Percentiles rank a stretch among this genome's conserved stretches.
Evolutionary conservation across 1,140 invertebrate species (phyloP).

Genomic region (Drosophila subpulchrella): DNA sequence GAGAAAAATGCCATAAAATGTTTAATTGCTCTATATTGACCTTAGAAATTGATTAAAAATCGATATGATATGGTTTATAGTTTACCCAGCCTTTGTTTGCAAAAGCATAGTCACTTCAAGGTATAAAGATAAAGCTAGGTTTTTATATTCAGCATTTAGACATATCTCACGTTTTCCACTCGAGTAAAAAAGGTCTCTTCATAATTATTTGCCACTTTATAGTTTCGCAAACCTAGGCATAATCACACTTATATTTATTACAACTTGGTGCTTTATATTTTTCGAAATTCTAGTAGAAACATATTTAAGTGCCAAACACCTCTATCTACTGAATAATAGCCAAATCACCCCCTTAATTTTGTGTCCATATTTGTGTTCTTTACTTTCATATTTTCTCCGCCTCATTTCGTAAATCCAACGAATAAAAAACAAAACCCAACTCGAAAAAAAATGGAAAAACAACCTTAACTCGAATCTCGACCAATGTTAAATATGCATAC

Average conservation of each 20-base stretch:
- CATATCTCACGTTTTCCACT: background rate
- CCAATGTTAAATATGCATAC: conserved; percentile 46
- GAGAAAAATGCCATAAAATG: background rate
- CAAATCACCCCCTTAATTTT: conserved; percentile 59
- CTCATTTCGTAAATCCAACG: conserved; percentile 57
- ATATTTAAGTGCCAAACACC: conserved; percentile 1
- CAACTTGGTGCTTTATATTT: conserved; percentile 3
- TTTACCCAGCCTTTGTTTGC: conserved; percentile 3
- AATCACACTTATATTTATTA: background rate
- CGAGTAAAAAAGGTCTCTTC: background rate
- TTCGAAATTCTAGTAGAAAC: background rate
- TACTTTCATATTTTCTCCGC: conserved; percentile 76
- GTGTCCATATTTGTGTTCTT: conserved; percentile 68
- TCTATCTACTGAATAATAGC: conserved; percentile 4
- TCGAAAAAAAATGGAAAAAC: conserved; percentile 29
- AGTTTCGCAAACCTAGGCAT: background rate
- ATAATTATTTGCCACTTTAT: background rate
- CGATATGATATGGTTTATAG: conserved; percentile 12
- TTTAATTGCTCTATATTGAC: conserved; percentile 3
- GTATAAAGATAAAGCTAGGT: conserved; percentile 3
- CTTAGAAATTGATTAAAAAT: conserved; percentile 8
- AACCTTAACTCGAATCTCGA: conserved; percentile 44
- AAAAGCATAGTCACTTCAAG: background rate
- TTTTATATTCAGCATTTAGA: background rate
- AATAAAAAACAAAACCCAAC: conserved; percentile 24